These are phyloP conservation scores for Pyrrhosoma nymphula DNA, from an alignment of 2,888 invertebrate genomes.

Conservation along the genomic window DNA sequence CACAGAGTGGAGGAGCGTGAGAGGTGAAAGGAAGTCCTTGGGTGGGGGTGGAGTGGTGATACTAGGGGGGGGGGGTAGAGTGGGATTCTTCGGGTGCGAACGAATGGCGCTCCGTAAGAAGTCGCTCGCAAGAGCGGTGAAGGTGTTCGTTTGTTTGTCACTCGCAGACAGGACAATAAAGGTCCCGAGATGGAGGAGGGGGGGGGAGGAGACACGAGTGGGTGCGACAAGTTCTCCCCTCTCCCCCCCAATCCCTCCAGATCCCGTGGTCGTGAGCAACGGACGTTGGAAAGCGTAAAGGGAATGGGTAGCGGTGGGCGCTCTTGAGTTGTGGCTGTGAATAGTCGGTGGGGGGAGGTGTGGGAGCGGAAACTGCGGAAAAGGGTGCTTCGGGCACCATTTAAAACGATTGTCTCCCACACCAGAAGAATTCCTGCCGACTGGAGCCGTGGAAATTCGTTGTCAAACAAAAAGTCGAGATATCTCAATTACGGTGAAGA, in stretches of 20 bases:
- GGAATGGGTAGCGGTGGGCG: neutral
- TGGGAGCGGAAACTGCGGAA: slow-evolving; percentile 16
- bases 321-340: neutral
- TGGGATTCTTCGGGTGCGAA: neutral
- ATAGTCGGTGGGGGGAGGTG: neutral
- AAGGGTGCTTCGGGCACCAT: neutral
- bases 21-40: neutral
- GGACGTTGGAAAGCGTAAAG: neutral
- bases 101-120: neutral
- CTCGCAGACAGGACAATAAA: slow-evolving; percentile 59
- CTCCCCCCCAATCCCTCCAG: neutral
- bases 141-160: slow-evolving; percentile 61
- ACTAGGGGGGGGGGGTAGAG: neutral
- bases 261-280: neutral
- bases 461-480: neutral
- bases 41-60: neutral
- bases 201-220: neutral
- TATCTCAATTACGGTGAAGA: neutral
- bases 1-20: neutral
- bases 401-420: slow-evolving; percentile 16
- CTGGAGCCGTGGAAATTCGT: neutral
- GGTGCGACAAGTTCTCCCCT: neutral
- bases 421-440: neutral
- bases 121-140: slow-evolving; percentile 12
- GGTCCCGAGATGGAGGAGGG: slow-evolving; percentile 35